Conservation (phyloP, 64 coral and sea anemone species). For the Stichodactyla helianthus region DNA sequence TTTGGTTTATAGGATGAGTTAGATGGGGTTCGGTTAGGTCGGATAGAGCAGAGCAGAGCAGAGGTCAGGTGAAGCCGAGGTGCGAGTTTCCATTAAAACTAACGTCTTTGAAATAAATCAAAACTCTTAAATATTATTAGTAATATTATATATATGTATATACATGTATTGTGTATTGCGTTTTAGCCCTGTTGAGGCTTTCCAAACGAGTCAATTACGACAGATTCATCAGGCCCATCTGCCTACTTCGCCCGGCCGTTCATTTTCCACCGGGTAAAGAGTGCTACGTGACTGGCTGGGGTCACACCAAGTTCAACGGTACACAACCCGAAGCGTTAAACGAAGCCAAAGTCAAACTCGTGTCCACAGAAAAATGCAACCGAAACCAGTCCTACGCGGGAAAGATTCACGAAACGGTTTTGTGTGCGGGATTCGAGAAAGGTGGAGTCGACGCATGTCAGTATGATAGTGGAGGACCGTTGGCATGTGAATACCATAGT, state of each 20-base stretch:
- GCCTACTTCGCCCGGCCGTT: background rate
- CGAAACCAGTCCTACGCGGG: slow-evolving; percentile 5
- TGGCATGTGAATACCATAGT: background rate
- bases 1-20: too few relatives aligned
- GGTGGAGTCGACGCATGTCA: slow-evolving; percentile 38
- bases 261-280: background rate
- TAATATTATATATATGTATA: background rate
- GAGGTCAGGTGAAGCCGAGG: too few relatives aligned
- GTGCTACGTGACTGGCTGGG: slow-evolving; percentile 20
- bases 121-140: background rate
- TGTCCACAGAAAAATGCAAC: slow-evolving; percentile 10
- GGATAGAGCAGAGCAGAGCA: too few relatives aligned
- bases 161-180: background rate
- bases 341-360: slow-evolving; percentile 18
- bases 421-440: slow-evolving; percentile 34
- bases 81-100: too few relatives aligned
- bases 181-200: slow-evolving; percentile 19
- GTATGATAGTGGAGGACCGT: slow-evolving; percentile 46
- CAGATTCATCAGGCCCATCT: background rate
- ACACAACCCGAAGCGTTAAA: slow-evolving; percentile 3
- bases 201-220: background rate
- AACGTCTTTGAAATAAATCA: too few relatives aligned
- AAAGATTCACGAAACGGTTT: background rate
- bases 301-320: slow-evolving; percentile 4
- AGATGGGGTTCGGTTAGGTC: too few relatives aligned